Percentiles rank a stretch among this genome's conserved stretches.
Conservation (phyloP, 2,113 vertebrate species). For the Anguilla rostrata region DNA sequence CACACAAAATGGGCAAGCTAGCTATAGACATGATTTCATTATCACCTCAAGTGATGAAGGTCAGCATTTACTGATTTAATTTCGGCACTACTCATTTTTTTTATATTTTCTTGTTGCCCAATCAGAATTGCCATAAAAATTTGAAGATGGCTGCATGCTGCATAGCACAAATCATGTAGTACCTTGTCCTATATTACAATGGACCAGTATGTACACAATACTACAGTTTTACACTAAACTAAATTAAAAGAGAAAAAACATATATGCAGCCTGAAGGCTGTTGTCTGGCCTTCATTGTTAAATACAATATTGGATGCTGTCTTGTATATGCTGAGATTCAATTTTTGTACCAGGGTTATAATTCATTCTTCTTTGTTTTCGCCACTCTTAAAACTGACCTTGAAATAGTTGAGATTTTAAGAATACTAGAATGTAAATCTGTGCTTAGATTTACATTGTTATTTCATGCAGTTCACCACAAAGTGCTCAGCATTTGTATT, state of each 20-base stretch:
- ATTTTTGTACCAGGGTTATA: neutral
- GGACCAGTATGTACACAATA: neutral
- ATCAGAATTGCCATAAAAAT: neutral
- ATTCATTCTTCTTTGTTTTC: neutral
- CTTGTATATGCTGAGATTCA: neutral
- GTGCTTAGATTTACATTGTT: neutral
- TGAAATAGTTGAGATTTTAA: neutral
- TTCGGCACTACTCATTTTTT: neutral
- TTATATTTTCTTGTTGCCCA: neutral
- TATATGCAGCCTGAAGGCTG: neutral
- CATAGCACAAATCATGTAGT: neutral
- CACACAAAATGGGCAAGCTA: conserved; percentile 46
- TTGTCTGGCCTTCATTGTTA: neutral
- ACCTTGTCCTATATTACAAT: neutral
- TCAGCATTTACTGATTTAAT: conserved; percentile 34
- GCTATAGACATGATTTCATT: conserved; percentile 49
- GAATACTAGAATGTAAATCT: neutral
- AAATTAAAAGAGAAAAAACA: neutral
- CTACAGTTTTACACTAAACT: neutral
- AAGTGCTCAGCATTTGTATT: neutral
- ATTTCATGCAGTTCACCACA: neutral
- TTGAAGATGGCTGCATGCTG: neutral
- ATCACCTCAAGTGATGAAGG: conserved; percentile 46
- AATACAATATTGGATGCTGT: neutral
- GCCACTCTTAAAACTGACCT: conserved; percentile 11